These are phyloP conservation scores for Andinoacara biseriatus DNA, from an alignment of 2,113 vertebrate species.

Conservation along the genomic window DNA sequence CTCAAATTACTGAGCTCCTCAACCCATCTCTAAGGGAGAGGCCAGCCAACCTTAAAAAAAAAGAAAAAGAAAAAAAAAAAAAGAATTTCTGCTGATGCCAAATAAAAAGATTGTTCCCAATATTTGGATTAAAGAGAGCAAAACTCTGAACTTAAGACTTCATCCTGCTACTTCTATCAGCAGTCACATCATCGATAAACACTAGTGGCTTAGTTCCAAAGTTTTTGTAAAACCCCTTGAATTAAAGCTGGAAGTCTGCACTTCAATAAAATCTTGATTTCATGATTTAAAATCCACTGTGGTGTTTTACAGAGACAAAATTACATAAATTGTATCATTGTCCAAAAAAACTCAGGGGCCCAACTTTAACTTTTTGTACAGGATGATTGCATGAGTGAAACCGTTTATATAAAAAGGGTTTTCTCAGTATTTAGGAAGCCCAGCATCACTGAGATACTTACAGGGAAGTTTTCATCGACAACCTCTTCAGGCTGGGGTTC, in stretches of 20 bases:
- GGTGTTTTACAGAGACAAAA: background rate
- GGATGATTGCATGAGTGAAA: background rate
- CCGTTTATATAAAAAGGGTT: background rate
- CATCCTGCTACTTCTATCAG: too few species aligned
- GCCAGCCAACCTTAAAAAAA: too few species aligned
- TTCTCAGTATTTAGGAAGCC: background rate
- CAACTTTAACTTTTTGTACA: background rate
- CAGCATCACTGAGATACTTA: conserved; percentile 69
- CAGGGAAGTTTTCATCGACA: conserved; percentile 86
- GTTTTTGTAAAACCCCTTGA: too few species aligned
- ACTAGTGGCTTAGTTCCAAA: too few species aligned
- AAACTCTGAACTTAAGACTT: too few species aligned
- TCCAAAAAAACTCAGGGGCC: background rate
- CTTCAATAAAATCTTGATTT: background rate
- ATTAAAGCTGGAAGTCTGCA: background rate
- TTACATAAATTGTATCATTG: background rate
- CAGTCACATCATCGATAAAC: too few species aligned
- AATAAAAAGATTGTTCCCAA: too few species aligned
- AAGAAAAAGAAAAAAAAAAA: too few species aligned
- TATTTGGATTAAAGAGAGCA: too few species aligned
- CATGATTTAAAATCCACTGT: background rate
- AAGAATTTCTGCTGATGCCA: too few species aligned
- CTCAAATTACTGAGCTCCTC: too few species aligned
- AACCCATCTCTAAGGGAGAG: too few species aligned
- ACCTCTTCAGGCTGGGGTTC: conserved; percentile 85